Evolutionary conservation across 2,113 vertebrate genomes (phyloP), one percentile per base, ranked within the genome.

Genomic region (Spizaetus ornatus): DNA sequence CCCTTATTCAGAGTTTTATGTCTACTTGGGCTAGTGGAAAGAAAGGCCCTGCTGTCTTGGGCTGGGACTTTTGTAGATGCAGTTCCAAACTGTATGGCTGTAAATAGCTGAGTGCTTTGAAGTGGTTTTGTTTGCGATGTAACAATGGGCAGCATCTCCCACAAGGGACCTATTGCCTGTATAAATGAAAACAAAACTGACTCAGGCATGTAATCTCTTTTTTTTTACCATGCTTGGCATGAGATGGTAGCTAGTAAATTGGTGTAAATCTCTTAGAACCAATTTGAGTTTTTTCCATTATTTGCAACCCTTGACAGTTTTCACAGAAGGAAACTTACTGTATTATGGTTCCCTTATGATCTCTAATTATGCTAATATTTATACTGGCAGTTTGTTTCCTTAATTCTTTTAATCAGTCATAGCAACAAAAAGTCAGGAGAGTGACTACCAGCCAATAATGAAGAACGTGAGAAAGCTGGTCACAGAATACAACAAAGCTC

Each of bases 371-470:
- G 83, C 73, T 94, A 69, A 34, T 96, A 90, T 96, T 97, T 97
- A 58, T 91, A 93, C 66, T 97, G 48, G 66, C 43, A 73, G 13
- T 91, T 83, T 58, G 31, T 91, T 95, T 93, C 98, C 97, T 99
- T 98, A 98, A 99, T 98, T 95, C 43, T 61, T 85, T 34, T 94
- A 82, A 97, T 97, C 97, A 99, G 99, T 99, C 97, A 99, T 99
- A 86, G 99, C 99, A 86, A 98, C 99, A 16, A 99, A 99, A 97
- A 98, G 98, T 89, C 99, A 98, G 93, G 99, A 99, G 94, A 99
- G 99, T 85, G 99, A 99, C 98, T 99, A 99, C 85, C 98, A 93
- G 56, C 97, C 98, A 7, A 86, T 99, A 36, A 98, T 98, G 98
- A 98, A 98, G 94, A 99, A 97, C 3, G 98, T 99, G 70, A 98